Conservation (phyloP, 2,797 vertebrate genomes). For the Sebastes miniatus region DNA sequence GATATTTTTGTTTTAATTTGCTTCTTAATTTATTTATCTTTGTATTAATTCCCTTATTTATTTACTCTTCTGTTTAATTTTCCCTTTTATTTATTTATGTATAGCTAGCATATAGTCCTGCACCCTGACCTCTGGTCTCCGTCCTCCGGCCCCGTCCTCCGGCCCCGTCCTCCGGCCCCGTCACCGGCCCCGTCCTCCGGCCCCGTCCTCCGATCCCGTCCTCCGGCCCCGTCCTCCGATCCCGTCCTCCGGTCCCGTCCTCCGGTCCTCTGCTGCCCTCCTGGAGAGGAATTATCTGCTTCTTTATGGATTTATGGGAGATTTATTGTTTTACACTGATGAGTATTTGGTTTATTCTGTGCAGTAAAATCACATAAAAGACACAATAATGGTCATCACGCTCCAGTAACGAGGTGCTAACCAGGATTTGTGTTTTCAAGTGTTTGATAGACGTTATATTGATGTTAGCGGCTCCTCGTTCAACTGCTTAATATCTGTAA, state of each 20-base stretch:
- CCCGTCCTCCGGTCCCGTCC: too few relatives aligned
- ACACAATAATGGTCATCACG: not conserved
- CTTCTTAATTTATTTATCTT: too few relatives aligned
- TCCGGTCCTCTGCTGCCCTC: not conserved
- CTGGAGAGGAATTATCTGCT: slow-evolving; percentile 45
- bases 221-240: fast-evolving
- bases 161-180: too few relatives aligned
- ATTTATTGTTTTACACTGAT: slow-evolving; percentile 79
- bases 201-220: too few relatives aligned
- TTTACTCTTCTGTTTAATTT: too few relatives aligned
- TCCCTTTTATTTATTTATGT: too few relatives aligned
- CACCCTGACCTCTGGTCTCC: too few relatives aligned
- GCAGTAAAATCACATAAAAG: slow-evolving; percentile 65
- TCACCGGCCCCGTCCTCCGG: too few relatives aligned
- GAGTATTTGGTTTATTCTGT: slow-evolving; percentile 63
- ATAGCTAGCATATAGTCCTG: too few relatives aligned
- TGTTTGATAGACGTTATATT: slow-evolving; percentile 42
- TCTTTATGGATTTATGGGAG: slow-evolving; percentile 77
- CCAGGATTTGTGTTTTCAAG: slow-evolving; percentile 45
- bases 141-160: too few relatives aligned
- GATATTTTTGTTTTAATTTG: too few relatives aligned
- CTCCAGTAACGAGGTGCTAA: not conserved
- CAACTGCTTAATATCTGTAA: not conserved
- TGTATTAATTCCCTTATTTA: too few relatives aligned
- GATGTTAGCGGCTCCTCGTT: not conserved